phyloP scores from a whole-genome alignment of 2,113 vertebrate genomes.

The Anolis carolinensis region DNA sequence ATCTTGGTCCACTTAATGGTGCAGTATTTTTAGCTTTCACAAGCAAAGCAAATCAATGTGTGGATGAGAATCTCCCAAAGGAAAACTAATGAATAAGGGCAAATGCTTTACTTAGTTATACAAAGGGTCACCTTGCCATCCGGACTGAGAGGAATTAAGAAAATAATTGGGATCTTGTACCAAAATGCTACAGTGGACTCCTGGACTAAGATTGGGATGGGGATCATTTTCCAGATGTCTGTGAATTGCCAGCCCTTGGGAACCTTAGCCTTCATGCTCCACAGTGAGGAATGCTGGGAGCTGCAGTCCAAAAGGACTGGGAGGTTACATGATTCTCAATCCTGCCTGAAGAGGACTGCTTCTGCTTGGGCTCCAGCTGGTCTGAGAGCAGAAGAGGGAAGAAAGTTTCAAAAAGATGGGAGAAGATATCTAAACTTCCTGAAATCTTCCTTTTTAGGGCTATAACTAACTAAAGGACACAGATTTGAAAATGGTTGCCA shows the following conservation, averaged over 20 bases:
- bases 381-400: not conserved
- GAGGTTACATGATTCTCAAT: no score
- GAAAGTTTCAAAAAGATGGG: not conserved
- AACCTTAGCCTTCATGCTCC: not conserved
- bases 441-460: not conserved
- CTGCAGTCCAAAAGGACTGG: not conserved
- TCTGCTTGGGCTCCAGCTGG: no score
- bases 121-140: conserved; percentile 13
- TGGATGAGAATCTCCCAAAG: conserved; percentile 3
- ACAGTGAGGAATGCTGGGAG: not conserved
- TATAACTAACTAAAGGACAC: not conserved
- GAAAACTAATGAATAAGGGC: not conserved
- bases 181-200: not conserved
- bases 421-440: not conserved
- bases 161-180: not conserved
- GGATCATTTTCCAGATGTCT: not conserved
- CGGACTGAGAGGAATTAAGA: not conserved
- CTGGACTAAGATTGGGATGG: not conserved
- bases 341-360: no score
- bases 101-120: not conserved
- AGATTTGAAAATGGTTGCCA: not conserved
- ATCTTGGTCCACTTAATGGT: not conserved
- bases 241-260: no score
- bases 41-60: conserved; percentile 17
- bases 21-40: conserved; percentile 16